Evolutionary conservation across 2,113 vertebrate species (phyloP).

Genomic region (Noturus placidus): DNA sequence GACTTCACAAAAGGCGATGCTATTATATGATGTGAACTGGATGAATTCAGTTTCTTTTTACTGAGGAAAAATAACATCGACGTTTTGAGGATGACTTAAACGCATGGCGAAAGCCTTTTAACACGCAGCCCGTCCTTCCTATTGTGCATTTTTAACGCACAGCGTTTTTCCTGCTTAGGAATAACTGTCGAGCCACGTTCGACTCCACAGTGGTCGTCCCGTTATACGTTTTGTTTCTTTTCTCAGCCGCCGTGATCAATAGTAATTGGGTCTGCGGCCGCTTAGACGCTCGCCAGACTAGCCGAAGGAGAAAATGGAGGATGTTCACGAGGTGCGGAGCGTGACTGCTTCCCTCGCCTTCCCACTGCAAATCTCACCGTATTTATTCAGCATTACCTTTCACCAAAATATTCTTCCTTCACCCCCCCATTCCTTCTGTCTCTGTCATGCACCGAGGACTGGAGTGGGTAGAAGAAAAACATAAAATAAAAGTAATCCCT

Average conservation of each 20-base stretch:
- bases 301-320: slow-evolving; percentile 65
- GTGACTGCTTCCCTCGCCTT: slow-evolving; percentile 63
- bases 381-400: slow-evolving; percentile 75
- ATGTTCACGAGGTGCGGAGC: slow-evolving; percentile 72
- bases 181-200: neutral
- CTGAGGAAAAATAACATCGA: neutral
- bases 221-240: neutral
- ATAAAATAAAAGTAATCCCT: slow-evolving; percentile 49
- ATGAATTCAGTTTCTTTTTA: neutral
- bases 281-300: slow-evolving; percentile 62
- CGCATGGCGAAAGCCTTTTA: neutral
- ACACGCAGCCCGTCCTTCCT: too few relatives aligned
- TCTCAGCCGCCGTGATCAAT: slow-evolving; percentile 67
- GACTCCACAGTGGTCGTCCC: neutral
- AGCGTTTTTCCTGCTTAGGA: neutral
- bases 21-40: slow-evolving; percentile 29
- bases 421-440: slow-evolving; percentile 44
- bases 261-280: slow-evolving; percentile 72
- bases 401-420: slow-evolving; percentile 60
- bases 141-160: neutral
- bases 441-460: slow-evolving; percentile 41
- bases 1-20: slow-evolving; percentile 7
- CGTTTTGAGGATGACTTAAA: neutral
- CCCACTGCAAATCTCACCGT: slow-evolving; percentile 69
- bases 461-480: slow-evolving; percentile 2